Evolutionary conservation across 2,113 vertebrate species (phyloP), one percentile per base, ranked within the genome.

Genomic region (Sus scrofa): DNA sequence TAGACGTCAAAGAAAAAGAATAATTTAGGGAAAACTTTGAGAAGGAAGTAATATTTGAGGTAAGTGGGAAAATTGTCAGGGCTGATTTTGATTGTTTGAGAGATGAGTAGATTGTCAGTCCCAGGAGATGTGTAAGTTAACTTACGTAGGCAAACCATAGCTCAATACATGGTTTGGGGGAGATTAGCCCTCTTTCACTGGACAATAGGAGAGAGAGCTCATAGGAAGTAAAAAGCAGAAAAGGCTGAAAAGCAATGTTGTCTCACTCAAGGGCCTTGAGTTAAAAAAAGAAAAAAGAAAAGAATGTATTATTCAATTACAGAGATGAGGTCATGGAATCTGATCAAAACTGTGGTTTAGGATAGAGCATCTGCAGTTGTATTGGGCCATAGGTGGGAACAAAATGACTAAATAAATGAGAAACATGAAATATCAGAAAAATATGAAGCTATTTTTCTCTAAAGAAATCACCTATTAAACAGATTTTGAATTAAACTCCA

Each of bases 401-500:
- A 65, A 32, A 52, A 65, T 78, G 58, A 24, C 27, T 37, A n/a
- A 79, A 39, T 26, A 75, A 83, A 58, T 78, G 6, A 30, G 52
- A 16, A 79, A 37, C 1, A 58, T 82, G 27, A 54, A n/a, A 68
- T 3, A 79, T 15, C 9, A 62, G 32, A 27, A 77, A 30, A 88
- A 15, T 37, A 26, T 70, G 56, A 84, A 10, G 13, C 10, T 65
- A 15, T 77, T 92, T 84, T 12, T 89, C 37, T 71, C 77, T 63
- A 56, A 83, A 50, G 44, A 52, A 60, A 70, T 84, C 7, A 78
- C 27, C 3, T 34, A 3, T 58, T 50, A 32, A 2, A 39, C 26
- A 52, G 12, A 84, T 87, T 88, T 50, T 19, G 12, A 88, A 93
- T 70, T 89, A 96, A 96, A 87, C 56, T 70, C 13, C 68, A 10